Base-by-base conservation (phyloP, 2,888 invertebrate genomes). In the Athalia rosae region DNA sequence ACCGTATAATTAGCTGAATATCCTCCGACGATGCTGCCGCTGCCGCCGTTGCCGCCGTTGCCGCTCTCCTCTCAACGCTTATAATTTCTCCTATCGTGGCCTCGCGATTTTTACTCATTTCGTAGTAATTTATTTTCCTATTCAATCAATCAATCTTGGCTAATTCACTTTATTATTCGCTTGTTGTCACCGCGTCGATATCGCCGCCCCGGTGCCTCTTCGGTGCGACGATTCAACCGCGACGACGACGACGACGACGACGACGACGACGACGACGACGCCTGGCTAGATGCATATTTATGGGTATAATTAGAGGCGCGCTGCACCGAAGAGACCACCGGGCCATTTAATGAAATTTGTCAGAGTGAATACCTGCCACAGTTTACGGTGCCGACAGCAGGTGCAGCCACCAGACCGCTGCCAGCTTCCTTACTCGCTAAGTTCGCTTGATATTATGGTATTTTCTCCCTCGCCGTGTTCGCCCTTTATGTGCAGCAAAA, bases 1-100 rank as follows among this genome's bases (percentile, higher is more conserved):
- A 58, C 58, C 56, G 56, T 58, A 43, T 71, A 71, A 71, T 71
- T 58, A 71, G 7, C 11, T 28, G 28, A 28, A 28, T 28, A 28
- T 28, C 28, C 28, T 28, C 28, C 28, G 28, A 48, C 3, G 48
- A 53, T 53, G 53, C 7, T 53, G 11, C 7, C 53, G 11, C 9
- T 53, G 53, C 0, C 11, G 53, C 8, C 53, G 53, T 53, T 53
- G 53, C 4, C 53, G 11, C 7, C 53, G 11, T 7, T 53, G n/a
- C 50, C 28, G 66, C 48, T 67, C 66, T 11, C 50, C 50, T 50
- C 11, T 11, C 8, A 53, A 28, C 28, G 28, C 28, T 28, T 28
- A 28, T 28, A n/a, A n/a, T 28, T 28, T 28, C n/a, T n/a, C 28
- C 28, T 28, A 28, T 28, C 28, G 28, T 28, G 28, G n/a, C n/a